Conservation (phyloP, 2,113 vertebrate genomes). For the Tragelaphus imberbis region DNA sequence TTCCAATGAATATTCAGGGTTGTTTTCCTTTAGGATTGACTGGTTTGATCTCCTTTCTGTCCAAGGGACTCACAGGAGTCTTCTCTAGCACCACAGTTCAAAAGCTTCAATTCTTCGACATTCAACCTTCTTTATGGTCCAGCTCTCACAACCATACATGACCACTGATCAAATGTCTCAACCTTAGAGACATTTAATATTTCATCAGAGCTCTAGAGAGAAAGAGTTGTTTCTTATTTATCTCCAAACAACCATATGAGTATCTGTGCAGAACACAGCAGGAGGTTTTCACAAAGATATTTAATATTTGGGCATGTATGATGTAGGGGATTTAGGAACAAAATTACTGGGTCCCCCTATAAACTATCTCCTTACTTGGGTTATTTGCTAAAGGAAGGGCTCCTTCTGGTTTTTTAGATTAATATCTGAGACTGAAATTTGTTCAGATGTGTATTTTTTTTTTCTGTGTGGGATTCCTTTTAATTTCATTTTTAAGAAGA, state of each 20-base stretch:
- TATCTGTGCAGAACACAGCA: not conserved
- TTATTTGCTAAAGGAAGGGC: not conserved
- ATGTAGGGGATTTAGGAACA: not conserved
- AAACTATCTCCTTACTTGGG: not conserved
- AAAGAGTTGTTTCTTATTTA: not conserved
- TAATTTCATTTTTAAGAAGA: not conserved
- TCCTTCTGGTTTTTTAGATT: not conserved
- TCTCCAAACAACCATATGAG: not conserved
- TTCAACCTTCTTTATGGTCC: not conserved
- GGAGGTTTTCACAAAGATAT: not conserved
- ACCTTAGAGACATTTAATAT: not conserved
- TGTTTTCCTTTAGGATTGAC: not conserved
- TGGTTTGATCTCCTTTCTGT: not conserved
- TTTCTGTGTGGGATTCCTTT: not conserved
- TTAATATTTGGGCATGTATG: not conserved
- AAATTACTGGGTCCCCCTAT: not conserved
- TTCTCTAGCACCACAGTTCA: not conserved
- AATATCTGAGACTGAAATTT: constrained; percentile 14
- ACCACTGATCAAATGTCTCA: not conserved
- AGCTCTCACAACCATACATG: not conserved
- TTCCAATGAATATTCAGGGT: not conserved
- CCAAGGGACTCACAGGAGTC: not conserved
- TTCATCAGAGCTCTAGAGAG: not conserved
- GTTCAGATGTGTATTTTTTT: not conserved
- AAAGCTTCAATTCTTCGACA: not conserved